Percentiles rank a stretch among this genome's conserved stretches.
Conservation (phyloP, 92 coral and sea anemone species). For the Zoanthus gigantus region DNA sequence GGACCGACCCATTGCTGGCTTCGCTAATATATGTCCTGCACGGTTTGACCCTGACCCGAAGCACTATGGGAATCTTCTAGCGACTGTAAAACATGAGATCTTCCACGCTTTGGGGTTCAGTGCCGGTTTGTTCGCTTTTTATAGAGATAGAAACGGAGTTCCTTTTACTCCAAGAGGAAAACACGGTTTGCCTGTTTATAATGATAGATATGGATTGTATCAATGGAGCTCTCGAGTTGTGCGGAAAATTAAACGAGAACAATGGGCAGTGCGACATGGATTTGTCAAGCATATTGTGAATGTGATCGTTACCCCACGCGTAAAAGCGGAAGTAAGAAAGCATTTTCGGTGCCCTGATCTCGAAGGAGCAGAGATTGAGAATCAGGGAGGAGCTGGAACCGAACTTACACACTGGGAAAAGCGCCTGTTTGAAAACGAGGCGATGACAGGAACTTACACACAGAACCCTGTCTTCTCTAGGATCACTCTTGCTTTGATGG, state of each 20-base stretch:
- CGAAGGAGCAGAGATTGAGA: slow-evolving; percentile 98
- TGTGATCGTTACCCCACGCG: slow-evolving; percentile 94
- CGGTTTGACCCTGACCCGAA: slow-evolving; percentile 84
- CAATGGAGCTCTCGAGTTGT: slow-evolving; percentile 90
- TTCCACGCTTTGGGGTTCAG: slow-evolving; percentile 97
- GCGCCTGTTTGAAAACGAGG: slow-evolving; percentile 98
- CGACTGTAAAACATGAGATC: slow-evolving; percentile 96
- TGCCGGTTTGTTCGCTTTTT: slow-evolving; percentile 97
- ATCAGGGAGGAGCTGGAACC: slow-evolving; percentile 96
- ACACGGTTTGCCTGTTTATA: slow-evolving; percentile 90
- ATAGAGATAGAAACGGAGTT: slow-evolving; percentile 76
- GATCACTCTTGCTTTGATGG: slow-evolving; percentile 95
- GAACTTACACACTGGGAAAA: slow-evolving; percentile 98
- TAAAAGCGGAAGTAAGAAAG: slow-evolving; percentile 74
- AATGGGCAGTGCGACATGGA: slow-evolving; percentile 90
- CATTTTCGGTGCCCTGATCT: slow-evolving; percentile 89
- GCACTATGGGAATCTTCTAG: slow-evolving; percentile 87
- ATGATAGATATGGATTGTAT: slow-evolving; percentile 79
- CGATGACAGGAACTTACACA: slow-evolving; percentile 99
- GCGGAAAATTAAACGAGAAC: slow-evolving; percentile 69
- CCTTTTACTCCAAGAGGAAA: slow-evolving; percentile 86
- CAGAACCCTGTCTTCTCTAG: slow-evolving; percentile 98
- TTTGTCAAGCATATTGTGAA: slow-evolving; percentile 72
- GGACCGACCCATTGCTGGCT: slow-evolving; percentile 97
- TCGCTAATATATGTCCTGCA: slow-evolving; percentile 95